A percentile compares a stretch with the other conserved stretches of the same genome.
phyloP scores from a whole-genome alignment of 2,888 invertebrate genomes.

The Trissonchulus sp. region DNA sequence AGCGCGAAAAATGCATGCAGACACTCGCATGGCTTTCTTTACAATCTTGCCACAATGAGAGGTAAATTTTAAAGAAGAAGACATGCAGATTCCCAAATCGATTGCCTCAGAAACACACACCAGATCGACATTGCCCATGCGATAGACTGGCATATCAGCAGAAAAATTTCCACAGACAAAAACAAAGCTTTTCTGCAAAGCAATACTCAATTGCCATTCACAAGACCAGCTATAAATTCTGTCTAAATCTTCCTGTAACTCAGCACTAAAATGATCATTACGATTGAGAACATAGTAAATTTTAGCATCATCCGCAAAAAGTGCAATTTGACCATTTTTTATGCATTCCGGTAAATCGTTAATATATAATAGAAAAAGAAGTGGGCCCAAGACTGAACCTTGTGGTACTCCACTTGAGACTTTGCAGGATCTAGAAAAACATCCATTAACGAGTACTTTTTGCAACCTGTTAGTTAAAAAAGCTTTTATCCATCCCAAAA shows the following conservation, averaged over 20 bases:
- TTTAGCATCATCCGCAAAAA: slow-evolving; percentile 20
- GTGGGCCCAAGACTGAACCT: slow-evolving; percentile 24
- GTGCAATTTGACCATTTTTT: not conserved
- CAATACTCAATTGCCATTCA: slow-evolving; percentile 2
- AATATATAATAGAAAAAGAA: slow-evolving; percentile 21
- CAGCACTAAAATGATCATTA: not conserved
- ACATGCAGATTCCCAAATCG: not conserved
- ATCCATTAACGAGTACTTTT: not conserved
- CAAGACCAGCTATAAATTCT: not conserved
- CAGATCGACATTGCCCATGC: not conserved
- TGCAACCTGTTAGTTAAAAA: slow-evolving; percentile 9
- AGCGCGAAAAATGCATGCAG: slow-evolving; percentile 8
- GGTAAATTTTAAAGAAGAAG: not conserved
- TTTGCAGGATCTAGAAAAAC: not conserved
- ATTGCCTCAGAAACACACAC: not conserved
- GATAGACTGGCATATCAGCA: not conserved
- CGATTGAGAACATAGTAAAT: not conserved
- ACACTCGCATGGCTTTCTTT: not conserved
- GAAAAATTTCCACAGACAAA: not conserved
- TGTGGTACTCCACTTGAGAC: slow-evolving; percentile 25
- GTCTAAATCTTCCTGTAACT: slow-evolving; percentile 9
- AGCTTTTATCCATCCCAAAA: slow-evolving; percentile 10
- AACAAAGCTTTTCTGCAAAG: not conserved
- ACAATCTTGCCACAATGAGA: not conserved
- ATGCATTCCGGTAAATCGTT: slow-evolving; percentile 20